Base-by-base conservation (phyloP, 1,140 invertebrate genomes). In the Zeugodacus cucurbitae region DNA sequence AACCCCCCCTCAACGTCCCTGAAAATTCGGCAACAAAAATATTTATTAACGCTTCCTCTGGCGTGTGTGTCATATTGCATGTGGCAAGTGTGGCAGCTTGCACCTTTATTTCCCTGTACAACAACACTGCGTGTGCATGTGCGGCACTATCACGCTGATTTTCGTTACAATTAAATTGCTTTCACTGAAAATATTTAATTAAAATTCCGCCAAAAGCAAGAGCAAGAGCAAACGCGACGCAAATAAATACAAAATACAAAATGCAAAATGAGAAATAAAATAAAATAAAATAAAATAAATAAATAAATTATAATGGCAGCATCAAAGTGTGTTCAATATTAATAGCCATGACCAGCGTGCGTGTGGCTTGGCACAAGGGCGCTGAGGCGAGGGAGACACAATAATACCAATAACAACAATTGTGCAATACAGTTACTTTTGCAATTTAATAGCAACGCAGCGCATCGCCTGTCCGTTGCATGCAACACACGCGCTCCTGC, bases 121-220 rank as follows among this genome's bases (percentile, higher is more conserved):
- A n/a, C 22, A 22, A 26, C 58, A n/a, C 22, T 26, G n/a, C 5
- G 3, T 26, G 58, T 62, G 22, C n/a, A 54, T 54, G 14, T 7
- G 58, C n/a, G 58, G 14, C 48, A 54, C 48, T 54, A 54, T 54
- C 41, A 82, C 41, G 37, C 22, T 48, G 74, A 82, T 82, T 82
- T 82, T 48, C 74, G 8, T 82, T 26, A 82, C 74, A 82, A 82
- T 82, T 48, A 48, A 44, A 82, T 48, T 82, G 37, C 74, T 82
- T 48, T 48, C 74, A 82, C 41, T 82, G 41, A 82, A 82, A 82
- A 82, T 82, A 82, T 87, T 87, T 87, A 87, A 87, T 87, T 87
- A 87, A 87, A 87, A 87, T 87, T 87, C 57, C 86, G 54, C 86
- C 86, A 87, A 34, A 87, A 82, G n/a, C 74, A 82, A 82, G 14